Evolutionary conservation across 2,797 vertebrate species (phyloP).

Genomic region (Pithecia hirsuta): DNA sequence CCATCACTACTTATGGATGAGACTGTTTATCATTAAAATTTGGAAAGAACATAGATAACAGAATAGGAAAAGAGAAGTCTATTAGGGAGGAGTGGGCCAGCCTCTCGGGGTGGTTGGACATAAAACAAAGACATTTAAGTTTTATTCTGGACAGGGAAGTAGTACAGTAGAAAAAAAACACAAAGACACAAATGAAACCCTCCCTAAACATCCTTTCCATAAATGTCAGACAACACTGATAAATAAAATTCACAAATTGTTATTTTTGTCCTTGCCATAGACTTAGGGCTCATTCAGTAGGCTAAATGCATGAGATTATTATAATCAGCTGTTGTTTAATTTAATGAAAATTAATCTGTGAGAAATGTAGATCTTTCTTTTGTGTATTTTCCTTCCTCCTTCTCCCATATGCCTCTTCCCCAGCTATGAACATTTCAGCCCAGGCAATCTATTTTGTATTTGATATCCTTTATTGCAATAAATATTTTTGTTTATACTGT

Average conservation of each 20-base stretch:
- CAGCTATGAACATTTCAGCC: not conserved
- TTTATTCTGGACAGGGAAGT: not conserved
- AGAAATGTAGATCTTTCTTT: not conserved
- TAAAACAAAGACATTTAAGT: not conserved
- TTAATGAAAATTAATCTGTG: slow-evolving; percentile 15
- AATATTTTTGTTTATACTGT: not conserved
- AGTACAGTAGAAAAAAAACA: not conserved
- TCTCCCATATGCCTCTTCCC: not conserved
- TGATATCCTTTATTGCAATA: slow-evolving; percentile 15
- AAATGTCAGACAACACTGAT: not conserved
- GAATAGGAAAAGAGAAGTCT: not conserved
- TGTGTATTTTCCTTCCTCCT: not conserved
- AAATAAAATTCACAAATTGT: not conserved
- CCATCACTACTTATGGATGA: not conserved
- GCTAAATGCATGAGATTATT: not conserved
- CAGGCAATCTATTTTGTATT: slow-evolving; percentile 9
- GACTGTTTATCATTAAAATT: not conserved
- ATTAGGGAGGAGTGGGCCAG: not conserved
- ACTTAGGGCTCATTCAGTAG: not conserved
- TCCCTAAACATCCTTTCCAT: not conserved
- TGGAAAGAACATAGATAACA: not conserved
- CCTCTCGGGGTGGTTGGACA: not conserved
- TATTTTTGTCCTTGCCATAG: not conserved
- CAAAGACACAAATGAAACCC: not conserved
- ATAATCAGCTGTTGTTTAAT: not conserved